Evolutionary conservation across 1,140 invertebrate genomes (phyloP).

Genomic region (Chionoecetes opilio): DNA sequence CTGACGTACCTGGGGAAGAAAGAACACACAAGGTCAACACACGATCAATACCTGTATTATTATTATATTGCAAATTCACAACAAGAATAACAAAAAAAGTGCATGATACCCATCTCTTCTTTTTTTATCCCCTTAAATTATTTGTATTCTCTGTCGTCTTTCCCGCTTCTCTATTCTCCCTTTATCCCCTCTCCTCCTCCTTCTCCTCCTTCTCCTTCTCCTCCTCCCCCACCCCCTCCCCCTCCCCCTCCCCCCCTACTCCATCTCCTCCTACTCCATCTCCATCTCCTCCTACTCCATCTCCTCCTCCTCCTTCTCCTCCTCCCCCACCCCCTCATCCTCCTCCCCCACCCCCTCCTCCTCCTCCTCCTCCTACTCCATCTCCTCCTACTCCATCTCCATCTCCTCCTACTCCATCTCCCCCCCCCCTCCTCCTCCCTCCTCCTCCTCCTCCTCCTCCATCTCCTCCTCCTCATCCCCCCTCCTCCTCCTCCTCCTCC

Average conservation of each 20-base stretch:
- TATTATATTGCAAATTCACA: too few species aligned
- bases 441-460: not conserved
- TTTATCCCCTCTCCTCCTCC: not conserved
- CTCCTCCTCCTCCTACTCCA: conserved; percentile 2
- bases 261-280: too few species aligned
- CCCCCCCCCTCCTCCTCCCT: not conserved
- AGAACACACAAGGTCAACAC: too few species aligned
- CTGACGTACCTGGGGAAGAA: too few species aligned
- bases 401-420: too few species aligned
- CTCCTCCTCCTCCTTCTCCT: not conserved
- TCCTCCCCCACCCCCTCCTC: not conserved
- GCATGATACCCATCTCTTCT: too few species aligned
- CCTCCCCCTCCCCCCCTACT: too few species aligned
- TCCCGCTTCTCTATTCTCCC: not conserved
- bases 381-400: too few species aligned
- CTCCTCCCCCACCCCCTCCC: too few species aligned
- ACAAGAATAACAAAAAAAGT: too few species aligned
- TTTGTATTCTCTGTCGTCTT: not conserved
- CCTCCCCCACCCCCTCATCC: not conserved
- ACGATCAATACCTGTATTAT: too few species aligned
- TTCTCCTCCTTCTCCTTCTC: not conserved
- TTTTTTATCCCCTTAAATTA: not conserved
- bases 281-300: too few species aligned
- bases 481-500: conserved; percentile 19
- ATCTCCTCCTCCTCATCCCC: not conserved